Evolutionary conservation across 2,113 vertebrate genomes (phyloP).

Genomic region (Sphaerodactylus townsendi): DNA sequence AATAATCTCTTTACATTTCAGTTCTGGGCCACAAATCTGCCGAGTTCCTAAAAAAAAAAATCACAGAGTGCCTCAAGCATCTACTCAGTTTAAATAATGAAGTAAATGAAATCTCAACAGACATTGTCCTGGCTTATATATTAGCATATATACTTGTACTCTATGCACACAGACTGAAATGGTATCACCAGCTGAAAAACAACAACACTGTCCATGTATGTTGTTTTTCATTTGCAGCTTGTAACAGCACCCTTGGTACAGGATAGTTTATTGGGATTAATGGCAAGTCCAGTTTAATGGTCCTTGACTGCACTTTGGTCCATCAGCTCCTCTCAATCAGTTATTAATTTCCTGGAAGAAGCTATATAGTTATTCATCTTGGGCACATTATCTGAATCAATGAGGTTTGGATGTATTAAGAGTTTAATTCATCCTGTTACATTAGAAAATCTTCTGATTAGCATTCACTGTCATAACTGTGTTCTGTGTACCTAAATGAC

Average conservation of each 20-base stretch:
- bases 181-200: neutral
- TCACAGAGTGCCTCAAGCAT: neutral
- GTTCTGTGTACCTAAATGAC: neutral
- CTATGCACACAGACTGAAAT: conserved; percentile 16
- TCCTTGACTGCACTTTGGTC: conserved; percentile 50
- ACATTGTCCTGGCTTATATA: neutral
- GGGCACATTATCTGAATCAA: conserved; percentile 47
- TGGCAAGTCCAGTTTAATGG: conserved; percentile 54
- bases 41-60: neutral
- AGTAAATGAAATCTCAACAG: neutral
- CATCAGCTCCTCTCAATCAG: conserved; percentile 26
- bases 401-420: conserved; percentile 30
- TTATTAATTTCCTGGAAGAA: conserved; percentile 48
- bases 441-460: conserved; percentile 22
- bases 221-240: conserved; percentile 49
- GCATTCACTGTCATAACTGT: neutral
- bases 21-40: neutral
- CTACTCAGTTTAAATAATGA: conserved; percentile 27
- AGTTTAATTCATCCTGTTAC: conserved; percentile 19
- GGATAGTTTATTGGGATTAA: conserved; percentile 49
- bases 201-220: conserved; percentile 1
- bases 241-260: conserved; percentile 26
- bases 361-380: conserved; percentile 25
- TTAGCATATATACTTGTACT: conserved; percentile 6
- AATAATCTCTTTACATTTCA: neutral